phyloP scores from a whole-genome alignment of 2,113 vertebrate genomes.

The Sylvietta virens region DNA sequence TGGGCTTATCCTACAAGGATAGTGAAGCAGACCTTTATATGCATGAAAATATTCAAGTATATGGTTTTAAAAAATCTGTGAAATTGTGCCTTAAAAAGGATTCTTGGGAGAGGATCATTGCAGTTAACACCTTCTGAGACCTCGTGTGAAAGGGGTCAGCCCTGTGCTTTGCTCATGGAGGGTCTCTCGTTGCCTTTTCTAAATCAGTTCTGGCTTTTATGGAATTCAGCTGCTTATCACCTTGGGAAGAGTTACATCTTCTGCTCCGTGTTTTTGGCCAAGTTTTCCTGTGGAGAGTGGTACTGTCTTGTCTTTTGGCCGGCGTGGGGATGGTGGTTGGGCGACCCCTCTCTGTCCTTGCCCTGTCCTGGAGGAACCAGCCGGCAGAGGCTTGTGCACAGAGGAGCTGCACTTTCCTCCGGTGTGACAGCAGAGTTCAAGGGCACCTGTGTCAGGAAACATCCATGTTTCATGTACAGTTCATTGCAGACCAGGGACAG shows the following conservation, averaged over 20 bases:
- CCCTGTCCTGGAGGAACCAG: not conserved
- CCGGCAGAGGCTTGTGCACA: not conserved
- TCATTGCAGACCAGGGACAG: not conserved
- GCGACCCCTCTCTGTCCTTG: not conserved
- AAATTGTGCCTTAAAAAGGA: not conserved
- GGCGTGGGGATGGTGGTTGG: not conserved
- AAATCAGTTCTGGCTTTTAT: not conserved
- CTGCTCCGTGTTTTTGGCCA: not conserved
- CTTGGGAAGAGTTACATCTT: not conserved
- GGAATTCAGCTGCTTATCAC: not conserved
- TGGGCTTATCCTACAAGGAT: not conserved
- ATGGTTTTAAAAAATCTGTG: not conserved
- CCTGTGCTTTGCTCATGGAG: not conserved
- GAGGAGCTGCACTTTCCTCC: not conserved
- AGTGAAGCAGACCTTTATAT: not conserved
- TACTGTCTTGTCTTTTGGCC: not conserved
- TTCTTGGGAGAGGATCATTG: not conserved
- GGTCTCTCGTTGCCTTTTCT: not conserved
- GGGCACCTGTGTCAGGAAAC: not conserved
- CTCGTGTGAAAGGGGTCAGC: not conserved
- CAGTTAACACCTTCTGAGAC: not conserved
- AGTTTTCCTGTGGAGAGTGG: not conserved
- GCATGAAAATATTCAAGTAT: not conserved
- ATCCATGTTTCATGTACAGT: accelerated
- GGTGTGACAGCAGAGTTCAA: not conserved